Percentiles rank a stretch among this genome's conserved stretches.
Conservation (phyloP, 2,888 invertebrate genomes). For the Tillus elongatus region DNA sequence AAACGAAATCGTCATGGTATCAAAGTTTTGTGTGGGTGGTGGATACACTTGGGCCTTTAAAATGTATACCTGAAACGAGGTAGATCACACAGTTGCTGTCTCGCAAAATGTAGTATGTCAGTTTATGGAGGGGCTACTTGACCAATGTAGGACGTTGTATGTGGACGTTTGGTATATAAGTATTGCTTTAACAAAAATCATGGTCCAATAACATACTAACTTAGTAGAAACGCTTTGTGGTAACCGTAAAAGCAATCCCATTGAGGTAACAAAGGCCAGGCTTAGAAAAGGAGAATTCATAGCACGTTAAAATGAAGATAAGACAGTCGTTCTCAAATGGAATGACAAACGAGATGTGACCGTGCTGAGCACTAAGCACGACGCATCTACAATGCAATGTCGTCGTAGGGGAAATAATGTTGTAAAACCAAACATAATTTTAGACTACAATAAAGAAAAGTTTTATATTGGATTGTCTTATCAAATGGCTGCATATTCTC, state of each 20-base stretch:
- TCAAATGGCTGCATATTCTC: constrained; percentile 2
- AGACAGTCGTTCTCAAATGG: constrained; percentile 1
- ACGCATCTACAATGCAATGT: neutral
- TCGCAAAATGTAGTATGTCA: constrained; percentile 17
- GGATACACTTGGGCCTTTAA: constrained; percentile 19
- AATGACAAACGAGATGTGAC: neutral
- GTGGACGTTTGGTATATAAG: constrained; percentile 25
- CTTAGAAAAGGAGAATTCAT: constrained; percentile 1
- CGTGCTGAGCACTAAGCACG: constrained; percentile 4
- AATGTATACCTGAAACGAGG: constrained; percentile 16
- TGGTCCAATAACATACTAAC: neutral
- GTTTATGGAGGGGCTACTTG: constrained; percentile 16
- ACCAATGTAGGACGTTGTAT: constrained; percentile 19
- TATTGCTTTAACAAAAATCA: constrained; percentile 12
- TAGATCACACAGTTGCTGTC: constrained; percentile 13
- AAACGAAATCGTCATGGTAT: constrained; percentile 18
- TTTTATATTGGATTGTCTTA: neutral
- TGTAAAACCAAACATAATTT: neutral
- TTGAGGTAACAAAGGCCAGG: neutral
- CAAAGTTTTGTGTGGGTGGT: constrained; percentile 16
- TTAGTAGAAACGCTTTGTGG: neutral
- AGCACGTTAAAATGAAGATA: neutral
- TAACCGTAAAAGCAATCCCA: constrained; percentile 1
- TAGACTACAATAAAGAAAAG: constrained; percentile 1
- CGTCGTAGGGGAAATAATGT: constrained; percentile 2